Base-by-base conservation (phyloP, 2,888 invertebrate species). In the Ectemnius cavifrons region DNA sequence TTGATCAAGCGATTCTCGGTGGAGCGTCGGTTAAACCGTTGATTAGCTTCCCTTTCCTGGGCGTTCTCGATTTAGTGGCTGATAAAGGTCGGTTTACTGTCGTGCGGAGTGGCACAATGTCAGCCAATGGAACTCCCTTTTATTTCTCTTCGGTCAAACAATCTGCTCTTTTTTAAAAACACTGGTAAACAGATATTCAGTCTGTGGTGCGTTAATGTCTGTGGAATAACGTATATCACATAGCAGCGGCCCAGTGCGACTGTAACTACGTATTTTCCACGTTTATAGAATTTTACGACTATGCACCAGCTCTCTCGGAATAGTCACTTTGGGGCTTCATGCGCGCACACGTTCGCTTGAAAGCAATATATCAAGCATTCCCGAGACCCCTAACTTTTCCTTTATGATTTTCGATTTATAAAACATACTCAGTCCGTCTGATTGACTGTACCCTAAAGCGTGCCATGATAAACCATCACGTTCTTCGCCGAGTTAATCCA, bases 61-160 rank as follows among this genome's bases (percentile, higher is more conserved):
- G 52, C 16, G 52, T 52, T 52, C 52, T 52, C 52, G 52, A 52
- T 52, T 52, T 52, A 16, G n/a, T 52, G 16, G 52, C 16, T 52
- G 52, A 14, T 52, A 52, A 52, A 52, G 16, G 8, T 52, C n/a
- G 16, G 52, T 16, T 52, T 52, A 52, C 52, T 52, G 16, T 5
- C 52, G 52, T 5, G 5, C 14, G 52, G 14, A 52, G 52, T 52
- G 5, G 52, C 52, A 16, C 4, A 52, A 52, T 52, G 16, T 11
- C 4, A 52, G 16, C 14, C 16, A 11, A 52, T 52, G 13, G 52
- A 14, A 16, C 16, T 52, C 14, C 1, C 52, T 14, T 52, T 14
- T 52, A 47, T 52, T 52, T 14, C 52, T 2, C 52, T 11, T 52
- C 5, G 16, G 3, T 4, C 52, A 14, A 52, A 14, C 52, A 11